Evolutionary conservation across 2,888 invertebrate species (phyloP), one percentile per base, ranked within the genome.

Genomic region (Malachius bipustulatus): DNA sequence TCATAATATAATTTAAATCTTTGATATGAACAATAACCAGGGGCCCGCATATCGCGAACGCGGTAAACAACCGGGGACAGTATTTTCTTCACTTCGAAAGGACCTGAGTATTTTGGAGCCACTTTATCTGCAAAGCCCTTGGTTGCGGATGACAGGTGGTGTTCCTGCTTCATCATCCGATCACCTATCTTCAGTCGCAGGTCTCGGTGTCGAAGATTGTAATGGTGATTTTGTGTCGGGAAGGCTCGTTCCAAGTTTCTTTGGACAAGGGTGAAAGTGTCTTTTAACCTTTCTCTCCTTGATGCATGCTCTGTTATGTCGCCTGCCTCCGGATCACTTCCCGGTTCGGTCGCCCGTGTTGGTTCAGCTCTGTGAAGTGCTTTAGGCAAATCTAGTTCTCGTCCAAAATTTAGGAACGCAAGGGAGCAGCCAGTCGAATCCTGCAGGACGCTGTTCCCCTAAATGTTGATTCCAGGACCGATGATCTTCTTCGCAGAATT

Each of bases 221-320:
- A 19, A n/a, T 19, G 24, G 24, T 19, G 24, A 19, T n/a, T 19
- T n/a, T 19, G 24, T 19, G 24, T 6, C 24, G 24, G 6, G 24
- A 19, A 19, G 6, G 24, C 24, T 6, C n/a, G 6, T n/a, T 8
- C 24, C 24, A 19, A n/a, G n/a, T 19, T 19, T 6, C n/a, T 6
- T 8, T n/a, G 24, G 6, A 19, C 6, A 8, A 19, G 24, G n/a
- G 6, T 8, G n/a, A 19, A 19, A n/a, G 24, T 19, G 24, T 19
- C 24, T n/a, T 19, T 6, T 6, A 19, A 19, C n/a, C n/a, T 19
- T 19, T n/a, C 6, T 8, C 24, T n/a, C 6, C 24, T 19, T n/a
- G 24, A n/a, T 19, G n/a, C n/a, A n/a, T 19, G 24, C 24, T 19
- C n/a, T 6, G 24, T n/a, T 8, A n/a, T 19, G 6, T 19, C n/a